A percentile compares a stretch with the other conserved stretches of the same genome.
Evolutionary conservation across 2,113 vertebrate species (phyloP).

Genomic region (Hippocampus abdominalis): DNA sequence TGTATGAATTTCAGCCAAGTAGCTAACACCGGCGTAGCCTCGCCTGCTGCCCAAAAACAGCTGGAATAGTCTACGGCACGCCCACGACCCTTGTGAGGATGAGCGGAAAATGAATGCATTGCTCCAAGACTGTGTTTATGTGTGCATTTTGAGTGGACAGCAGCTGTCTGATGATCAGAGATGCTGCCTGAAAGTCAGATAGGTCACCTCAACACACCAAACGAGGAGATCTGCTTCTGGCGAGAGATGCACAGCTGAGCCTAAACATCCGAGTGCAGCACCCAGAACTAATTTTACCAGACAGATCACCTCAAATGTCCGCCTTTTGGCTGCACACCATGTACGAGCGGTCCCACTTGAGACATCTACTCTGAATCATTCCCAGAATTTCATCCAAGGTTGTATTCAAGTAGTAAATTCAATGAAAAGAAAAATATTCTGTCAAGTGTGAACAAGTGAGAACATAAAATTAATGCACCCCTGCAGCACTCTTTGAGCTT

Average conservation of each 20-base stretch:
- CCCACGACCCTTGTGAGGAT: too few relatives aligned
- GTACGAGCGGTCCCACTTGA: conserved; percentile 8
- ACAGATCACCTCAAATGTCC: conserved; percentile 39
- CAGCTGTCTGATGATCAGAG: conserved; percentile 43
- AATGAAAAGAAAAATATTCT: conserved; percentile 4
- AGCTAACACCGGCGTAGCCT: too few relatives aligned
- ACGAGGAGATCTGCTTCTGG: conserved; percentile 34
- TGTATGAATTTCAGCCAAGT: not conserved
- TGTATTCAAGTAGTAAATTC: not conserved
- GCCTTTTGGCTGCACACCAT: conserved; percentile 16
- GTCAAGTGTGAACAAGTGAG: not conserved
- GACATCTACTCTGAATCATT: conserved; percentile 13
- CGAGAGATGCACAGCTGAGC: conserved; percentile 52
- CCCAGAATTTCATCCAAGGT: not conserved
- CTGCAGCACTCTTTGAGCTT: not conserved
- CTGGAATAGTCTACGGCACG: too few relatives aligned
- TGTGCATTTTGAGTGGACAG: conserved; percentile 14
- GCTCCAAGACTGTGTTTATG: not conserved
- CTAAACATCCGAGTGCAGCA: conserved; percentile 39
- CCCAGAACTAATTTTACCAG: conserved; percentile 45
- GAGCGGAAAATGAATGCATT: not conserved
- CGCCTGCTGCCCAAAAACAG: too few relatives aligned
- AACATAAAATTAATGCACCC: not conserved
- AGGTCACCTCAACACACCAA: conserved; percentile 43
- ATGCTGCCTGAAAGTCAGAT: conserved; percentile 34